Evolutionary conservation across 2,113 vertebrate genomes (phyloP).

Genomic region (Dromiciops gliroides): DNA sequence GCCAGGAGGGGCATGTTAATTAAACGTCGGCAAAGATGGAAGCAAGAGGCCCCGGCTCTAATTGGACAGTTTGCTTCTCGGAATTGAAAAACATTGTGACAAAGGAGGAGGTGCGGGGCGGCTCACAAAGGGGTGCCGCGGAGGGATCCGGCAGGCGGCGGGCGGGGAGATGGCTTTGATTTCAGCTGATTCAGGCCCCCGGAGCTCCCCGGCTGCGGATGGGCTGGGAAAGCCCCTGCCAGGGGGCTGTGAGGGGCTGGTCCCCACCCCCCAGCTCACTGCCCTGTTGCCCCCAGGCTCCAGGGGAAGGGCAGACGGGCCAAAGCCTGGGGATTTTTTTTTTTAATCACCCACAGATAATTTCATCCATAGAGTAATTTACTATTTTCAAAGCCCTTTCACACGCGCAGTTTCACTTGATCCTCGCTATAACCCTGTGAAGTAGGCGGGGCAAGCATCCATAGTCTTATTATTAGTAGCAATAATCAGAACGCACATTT

Average conservation of each 20-base stretch:
- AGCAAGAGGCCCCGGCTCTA: conserved; percentile 85
- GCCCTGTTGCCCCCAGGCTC: not conserved
- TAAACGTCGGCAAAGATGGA: conserved; percentile 88
- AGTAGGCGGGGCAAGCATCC: not conserved
- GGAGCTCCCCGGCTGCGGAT: not conserved
- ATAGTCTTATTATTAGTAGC: not conserved
- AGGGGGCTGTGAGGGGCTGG: not conserved
- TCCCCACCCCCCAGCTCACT: not conserved
- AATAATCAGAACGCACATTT: not conserved
- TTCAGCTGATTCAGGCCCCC: conserved; percentile 36
- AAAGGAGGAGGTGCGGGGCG: conserved; percentile 82
- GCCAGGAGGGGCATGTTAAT: conserved; percentile 88
- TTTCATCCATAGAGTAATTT: not conserved
- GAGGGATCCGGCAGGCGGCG: conserved; percentile 39
- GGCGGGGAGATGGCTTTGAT: conserved; percentile 69
- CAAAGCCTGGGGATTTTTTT: rapidly evolving
- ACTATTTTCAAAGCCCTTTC: not conserved
- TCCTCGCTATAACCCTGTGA: not conserved
- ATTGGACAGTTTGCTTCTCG: conserved; percentile 87
- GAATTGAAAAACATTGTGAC: conserved; percentile 87
- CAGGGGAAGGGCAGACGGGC: not conserved
- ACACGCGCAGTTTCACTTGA: not conserved
- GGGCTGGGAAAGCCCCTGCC: not conserved
- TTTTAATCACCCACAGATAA: not conserved
- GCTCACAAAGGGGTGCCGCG: conserved; percentile 32